phyloP scores from a whole-genome alignment of 1,140 invertebrate species.

The Pachypeltis micranthus region DNA sequence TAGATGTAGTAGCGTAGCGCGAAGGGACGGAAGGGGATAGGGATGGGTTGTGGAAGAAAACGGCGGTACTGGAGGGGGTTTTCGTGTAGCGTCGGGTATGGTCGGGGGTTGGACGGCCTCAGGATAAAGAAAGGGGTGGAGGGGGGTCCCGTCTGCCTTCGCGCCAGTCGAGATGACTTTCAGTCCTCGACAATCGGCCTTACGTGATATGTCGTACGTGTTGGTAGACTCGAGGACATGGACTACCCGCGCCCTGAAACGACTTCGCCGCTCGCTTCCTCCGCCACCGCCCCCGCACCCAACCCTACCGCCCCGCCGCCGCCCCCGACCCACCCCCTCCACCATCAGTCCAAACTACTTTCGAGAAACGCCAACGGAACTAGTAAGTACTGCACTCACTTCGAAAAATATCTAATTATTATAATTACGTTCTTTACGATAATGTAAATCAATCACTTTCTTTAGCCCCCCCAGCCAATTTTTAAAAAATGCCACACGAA shows the following conservation, averaged over 20 bases:
- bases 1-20: slow-evolving; percentile 3
- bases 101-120: too few species aligned
- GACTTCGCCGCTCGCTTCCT: slow-evolving; percentile 17
- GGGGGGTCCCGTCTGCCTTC: too few species aligned
- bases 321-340: slow-evolving; percentile 28
- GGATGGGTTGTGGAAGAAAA: not conserved
- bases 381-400: slow-evolving; percentile 37
- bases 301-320: slow-evolving; percentile 25
- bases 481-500: too few species aligned
- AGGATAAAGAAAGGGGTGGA: too few species aligned
- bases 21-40: not conserved
- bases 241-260: slow-evolving; percentile 10
- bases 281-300: slow-evolving; percentile 24
- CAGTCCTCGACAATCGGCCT: not conserved
- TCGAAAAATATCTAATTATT: too few species aligned
- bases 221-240: not conserved
- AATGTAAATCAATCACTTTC: too few species aligned
- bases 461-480: too few species aligned
- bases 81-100: too few species aligned
- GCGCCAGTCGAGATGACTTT: too few species aligned
- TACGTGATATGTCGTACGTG: not conserved
- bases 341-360: slow-evolving; percentile 36
- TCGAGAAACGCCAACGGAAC: slow-evolving; percentile 41
- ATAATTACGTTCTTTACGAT: too few species aligned
- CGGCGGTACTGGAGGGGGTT: too few species aligned